Conservation (phyloP, 2,113 vertebrate genomes). For the Talpa occidentalis region DNA sequence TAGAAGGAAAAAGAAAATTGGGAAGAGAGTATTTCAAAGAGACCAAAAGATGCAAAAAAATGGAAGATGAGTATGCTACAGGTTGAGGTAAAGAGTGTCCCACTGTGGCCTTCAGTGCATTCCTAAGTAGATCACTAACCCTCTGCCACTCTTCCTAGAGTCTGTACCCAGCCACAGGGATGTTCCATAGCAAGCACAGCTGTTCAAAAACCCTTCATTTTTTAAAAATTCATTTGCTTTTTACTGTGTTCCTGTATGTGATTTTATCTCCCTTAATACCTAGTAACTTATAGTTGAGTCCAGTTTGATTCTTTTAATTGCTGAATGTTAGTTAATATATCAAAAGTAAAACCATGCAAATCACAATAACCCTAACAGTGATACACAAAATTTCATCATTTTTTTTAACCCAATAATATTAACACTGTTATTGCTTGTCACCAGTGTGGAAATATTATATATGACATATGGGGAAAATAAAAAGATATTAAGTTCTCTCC, state of each 20-base stretch:
- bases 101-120: background rate
- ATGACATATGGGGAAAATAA: background rate
- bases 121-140: background rate
- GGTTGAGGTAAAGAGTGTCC: no score
- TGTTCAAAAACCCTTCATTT: background rate
- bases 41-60: background rate
- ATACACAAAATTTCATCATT: background rate
- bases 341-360: background rate
- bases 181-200: background rate
- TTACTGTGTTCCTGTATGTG: background rate
- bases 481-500: background rate
- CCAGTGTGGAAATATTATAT: background rate
- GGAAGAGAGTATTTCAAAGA: background rate
- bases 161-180: rapidly evolving
- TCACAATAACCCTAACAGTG: background rate
- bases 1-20: background rate
- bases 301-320: constrained; percentile 53
- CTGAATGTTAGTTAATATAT: background rate
- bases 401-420: background rate
- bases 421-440: background rate
- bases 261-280: background rate
- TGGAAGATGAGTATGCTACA: no score
- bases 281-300: background rate
- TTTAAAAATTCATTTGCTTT: background rate
- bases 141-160: background rate